Base-by-base conservation (phyloP, 1,140 invertebrate genomes). In the Whitmania pigra region DNA sequence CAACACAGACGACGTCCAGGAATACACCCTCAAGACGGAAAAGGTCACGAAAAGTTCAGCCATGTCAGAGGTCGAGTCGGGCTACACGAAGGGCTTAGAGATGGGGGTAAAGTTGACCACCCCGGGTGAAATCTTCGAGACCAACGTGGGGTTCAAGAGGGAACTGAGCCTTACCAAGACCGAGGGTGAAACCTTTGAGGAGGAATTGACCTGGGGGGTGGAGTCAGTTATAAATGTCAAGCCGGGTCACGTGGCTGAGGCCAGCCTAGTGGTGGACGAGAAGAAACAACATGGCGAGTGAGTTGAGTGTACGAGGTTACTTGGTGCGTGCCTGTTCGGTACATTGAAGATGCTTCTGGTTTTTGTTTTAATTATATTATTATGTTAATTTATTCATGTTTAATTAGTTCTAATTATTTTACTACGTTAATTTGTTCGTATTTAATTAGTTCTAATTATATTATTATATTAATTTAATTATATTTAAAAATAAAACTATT, bases 11-110 rank as follows among this genome's bases (percentile, higher is more conserved):
- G 71, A 57, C 27, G 76, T 78, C 15, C 84, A 85, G 73, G 81
- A 83, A 53, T 85, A 85, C 77, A 84, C 82, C 13, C 83, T 85
- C 72, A 80, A 82, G 71, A 84, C 84, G 15, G 83, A 85, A 72
- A 74, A 84, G 63, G 80, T 81, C 22, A 84, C 83, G 9, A 76
- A 77, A 20, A 81, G 78, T 55, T 77, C 81, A 9, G 80, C 78
- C 72, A 79, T 77, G 0, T 80, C 82, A 9, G 74, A 72, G 17
- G 76, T 84, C 40, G 78, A 76, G n/a, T 81, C 83, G 73, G 83
- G 84, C 7, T 83, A 81, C 74, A 81, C 78, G 11, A 81, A 82
- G 71, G 84, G 84, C 20, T 78, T 81, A 22, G 80, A 84, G 72
- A 77, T 83, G 22, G 81, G 82, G 73, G 74, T 85, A 13, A 83